Percentiles rank a stretch among this genome's conserved stretches.
These are phyloP conservation scores for Drosophila birchii DNA, from an alignment of 2,888 invertebrate genomes.

Conservation along the genomic window DNA sequence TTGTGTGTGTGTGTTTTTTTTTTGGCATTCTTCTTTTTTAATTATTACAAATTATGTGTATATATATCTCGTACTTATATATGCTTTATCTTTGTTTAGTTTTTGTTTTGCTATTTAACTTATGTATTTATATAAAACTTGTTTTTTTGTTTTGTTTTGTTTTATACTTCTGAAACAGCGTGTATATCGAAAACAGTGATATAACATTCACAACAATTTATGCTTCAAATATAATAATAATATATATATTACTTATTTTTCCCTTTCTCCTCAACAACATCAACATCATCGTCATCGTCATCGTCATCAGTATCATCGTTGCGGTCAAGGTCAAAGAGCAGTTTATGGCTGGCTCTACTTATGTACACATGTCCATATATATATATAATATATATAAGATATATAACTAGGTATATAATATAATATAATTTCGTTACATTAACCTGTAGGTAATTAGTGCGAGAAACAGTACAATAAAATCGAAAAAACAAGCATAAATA, in stretches of 20 bases:
- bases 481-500: conserved; percentile 67
- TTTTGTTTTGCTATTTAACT: conserved; percentile 8
- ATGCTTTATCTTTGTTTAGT: conserved; percentile 18
- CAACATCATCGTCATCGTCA: not conserved
- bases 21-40: conserved; percentile 40
- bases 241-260: not conserved
- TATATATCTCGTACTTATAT: conserved; percentile 40
- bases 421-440: conserved; percentile 47
- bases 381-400: conserved; percentile 48
- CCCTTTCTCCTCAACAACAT: not conserved
- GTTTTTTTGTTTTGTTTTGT: not conserved
- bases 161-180: conserved; percentile 45
- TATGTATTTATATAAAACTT: conserved; percentile 46
- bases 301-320: not conserved
- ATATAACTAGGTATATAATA: conserved; percentile 55
- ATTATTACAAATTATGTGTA: conserved; percentile 35
- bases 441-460: conserved; percentile 73
- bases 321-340: conserved; percentile 3
- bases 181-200: conserved; percentile 70
- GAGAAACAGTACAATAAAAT: conserved; percentile 76
- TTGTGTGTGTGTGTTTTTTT: conserved; percentile 15
- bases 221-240: conserved; percentile 30
- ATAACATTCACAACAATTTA: conserved; percentile 76
- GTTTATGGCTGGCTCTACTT: conserved; percentile 16
- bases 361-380: conserved; percentile 28